These are phyloP conservation scores for Kryptolebias marmoratus DNA, from an alignment of 2,113 vertebrate genomes.

Conservation along the genomic window DNA sequence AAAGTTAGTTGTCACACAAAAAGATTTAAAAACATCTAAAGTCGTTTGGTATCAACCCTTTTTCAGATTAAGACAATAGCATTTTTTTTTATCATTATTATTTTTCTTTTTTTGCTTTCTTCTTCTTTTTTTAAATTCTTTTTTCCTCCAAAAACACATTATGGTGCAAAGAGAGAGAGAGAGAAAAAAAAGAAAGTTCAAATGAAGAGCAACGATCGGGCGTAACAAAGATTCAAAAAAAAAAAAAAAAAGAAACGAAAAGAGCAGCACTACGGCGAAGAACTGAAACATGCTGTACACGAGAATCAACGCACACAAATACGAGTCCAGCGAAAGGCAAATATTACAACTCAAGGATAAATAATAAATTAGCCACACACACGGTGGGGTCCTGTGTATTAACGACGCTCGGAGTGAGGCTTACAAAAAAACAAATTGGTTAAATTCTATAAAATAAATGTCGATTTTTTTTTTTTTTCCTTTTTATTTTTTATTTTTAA, in stretches of 20 bases:
- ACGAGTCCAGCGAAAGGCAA: conserved; percentile 81
- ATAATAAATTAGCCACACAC: conserved; percentile 83
- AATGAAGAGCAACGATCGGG: conserved; percentile 48
- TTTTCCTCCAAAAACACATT: conserved; percentile 69
- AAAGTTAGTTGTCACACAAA: conserved; percentile 80
- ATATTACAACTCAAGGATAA: conserved; percentile 81
- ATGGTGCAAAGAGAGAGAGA: conserved; percentile 69
- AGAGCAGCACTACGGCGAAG: conserved; percentile 75
- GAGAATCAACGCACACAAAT: conserved; percentile 79
- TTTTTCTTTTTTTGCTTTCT: conserved; percentile 67
- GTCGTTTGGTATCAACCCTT: conserved; percentile 81
- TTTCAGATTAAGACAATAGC: conserved; percentile 67
- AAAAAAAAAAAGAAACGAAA: conserved; percentile 24
- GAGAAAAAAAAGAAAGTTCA: conserved; percentile 69
- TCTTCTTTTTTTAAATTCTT: conserved; percentile 60
- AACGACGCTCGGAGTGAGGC: conserved; percentile 35
- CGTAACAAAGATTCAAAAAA: conserved; percentile 60
- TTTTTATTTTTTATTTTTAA: conserved; percentile 32
- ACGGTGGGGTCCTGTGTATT: conserved; percentile 64
- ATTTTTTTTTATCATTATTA: conserved; percentile 49
- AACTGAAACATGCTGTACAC: conserved; percentile 85
- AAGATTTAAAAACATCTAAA: conserved; percentile 85
- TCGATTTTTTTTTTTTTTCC: conserved; percentile 2
- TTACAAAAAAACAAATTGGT: conserved; percentile 32
- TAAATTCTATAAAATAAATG: conserved; percentile 60